Conservation (phyloP, 2,797 vertebrate genomes). For the Phyllotis vaccarum region DNA sequence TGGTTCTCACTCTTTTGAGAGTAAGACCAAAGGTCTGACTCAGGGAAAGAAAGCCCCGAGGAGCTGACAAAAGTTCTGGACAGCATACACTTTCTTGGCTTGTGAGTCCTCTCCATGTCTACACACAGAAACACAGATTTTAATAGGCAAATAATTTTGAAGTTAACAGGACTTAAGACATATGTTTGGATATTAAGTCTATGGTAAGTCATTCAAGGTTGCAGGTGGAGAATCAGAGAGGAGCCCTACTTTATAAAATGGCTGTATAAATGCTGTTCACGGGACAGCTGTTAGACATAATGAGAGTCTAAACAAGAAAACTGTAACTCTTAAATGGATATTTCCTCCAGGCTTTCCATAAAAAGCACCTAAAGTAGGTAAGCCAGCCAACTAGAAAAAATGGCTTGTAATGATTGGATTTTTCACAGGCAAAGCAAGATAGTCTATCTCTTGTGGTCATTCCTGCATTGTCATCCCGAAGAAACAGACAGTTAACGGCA, state of each 20-base stretch:
- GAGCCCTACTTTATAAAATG: constrained; percentile 70
- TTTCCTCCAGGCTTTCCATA: constrained; percentile 49
- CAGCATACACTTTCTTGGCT: constrained; percentile 63
- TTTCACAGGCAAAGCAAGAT: not conserved
- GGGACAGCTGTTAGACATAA: constrained; percentile 34
- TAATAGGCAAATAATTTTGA: constrained; percentile 69
- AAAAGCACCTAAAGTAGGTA: not conserved
- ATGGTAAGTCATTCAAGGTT: constrained; percentile 61
- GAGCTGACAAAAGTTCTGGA: constrained; percentile 68
- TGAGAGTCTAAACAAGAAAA: constrained; percentile 47
- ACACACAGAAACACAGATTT: constrained; percentile 76
- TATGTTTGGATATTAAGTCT: constrained; percentile 78
- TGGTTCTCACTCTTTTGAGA: not conserved
- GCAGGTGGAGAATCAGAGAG: constrained; percentile 78
- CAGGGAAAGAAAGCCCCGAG: constrained; percentile 16
- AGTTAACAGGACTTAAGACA: constrained; percentile 74
- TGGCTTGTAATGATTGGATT: constrained; percentile 33
- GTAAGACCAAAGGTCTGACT: constrained; percentile 9
- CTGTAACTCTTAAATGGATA: constrained; percentile 10
- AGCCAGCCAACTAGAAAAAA: constrained; percentile 31
- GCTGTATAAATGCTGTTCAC: constrained; percentile 65
- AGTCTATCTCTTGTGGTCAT: not conserved
- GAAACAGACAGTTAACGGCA: not conserved
- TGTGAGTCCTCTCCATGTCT: constrained; percentile 57
- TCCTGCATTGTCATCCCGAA: not conserved